A percentile compares a stretch with the other conserved stretches of the same genome.
phyloP scores from a whole-genome alignment of 2,113 vertebrate genomes.

The Colossoma macropomum region DNA sequence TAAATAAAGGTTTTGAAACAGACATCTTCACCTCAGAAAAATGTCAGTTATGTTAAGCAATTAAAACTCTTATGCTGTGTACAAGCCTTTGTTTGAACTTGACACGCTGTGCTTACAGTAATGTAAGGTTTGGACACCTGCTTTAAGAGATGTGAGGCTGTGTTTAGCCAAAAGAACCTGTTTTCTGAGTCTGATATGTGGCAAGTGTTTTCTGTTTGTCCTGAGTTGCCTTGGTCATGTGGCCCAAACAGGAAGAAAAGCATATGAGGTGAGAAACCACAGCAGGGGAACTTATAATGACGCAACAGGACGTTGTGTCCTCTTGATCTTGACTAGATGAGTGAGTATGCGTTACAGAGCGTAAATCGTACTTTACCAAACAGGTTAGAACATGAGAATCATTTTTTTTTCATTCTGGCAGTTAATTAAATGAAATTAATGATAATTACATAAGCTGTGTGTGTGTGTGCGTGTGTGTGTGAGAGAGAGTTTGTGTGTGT shows the following conservation, averaged over 20 bases:
- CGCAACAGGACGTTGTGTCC: not conserved
- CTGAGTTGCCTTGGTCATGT: not conserved
- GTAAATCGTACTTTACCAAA: not conserved
- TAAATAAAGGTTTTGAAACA: not conserved
- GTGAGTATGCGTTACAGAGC: not conserved
- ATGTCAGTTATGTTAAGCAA: not conserved
- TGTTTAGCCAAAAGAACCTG: not conserved
- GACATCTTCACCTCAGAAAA: not conserved
- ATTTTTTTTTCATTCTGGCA: not conserved
- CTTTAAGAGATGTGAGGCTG: not conserved
- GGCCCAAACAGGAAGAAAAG: not conserved
- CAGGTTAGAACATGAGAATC: slow-evolving; percentile 1
- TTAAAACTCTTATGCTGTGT: too few relatives aligned
- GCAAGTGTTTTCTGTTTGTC: not conserved
- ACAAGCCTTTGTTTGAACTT: not conserved
- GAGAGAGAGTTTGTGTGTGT: too few relatives aligned
- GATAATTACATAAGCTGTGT: slow-evolving; percentile 1
- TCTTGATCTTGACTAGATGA: not conserved
- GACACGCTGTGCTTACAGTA: not conserved
- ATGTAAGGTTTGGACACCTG: not conserved
- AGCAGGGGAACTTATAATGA: slow-evolving; percentile 14
- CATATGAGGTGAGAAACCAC: not conserved
- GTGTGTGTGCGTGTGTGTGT: not conserved
- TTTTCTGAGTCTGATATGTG: not conserved
- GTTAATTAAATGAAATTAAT: not conserved